A percentile compares a stretch with the other conserved stretches of the same genome.
Conservation (phyloP, 2,113 vertebrate species). For the Aepyceros melampus region DNA sequence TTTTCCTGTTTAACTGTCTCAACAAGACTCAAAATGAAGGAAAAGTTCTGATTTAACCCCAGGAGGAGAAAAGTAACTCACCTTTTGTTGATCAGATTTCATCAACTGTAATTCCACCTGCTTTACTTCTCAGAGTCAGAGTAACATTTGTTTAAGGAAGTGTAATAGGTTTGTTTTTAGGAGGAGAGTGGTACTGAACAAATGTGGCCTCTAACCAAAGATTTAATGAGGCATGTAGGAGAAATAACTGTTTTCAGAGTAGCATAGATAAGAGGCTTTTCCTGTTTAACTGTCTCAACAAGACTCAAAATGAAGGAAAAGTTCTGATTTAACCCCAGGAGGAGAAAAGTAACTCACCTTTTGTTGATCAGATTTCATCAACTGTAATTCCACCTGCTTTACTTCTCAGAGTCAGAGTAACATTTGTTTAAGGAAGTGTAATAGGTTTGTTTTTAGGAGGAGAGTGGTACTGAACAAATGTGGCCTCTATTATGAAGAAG, state of each 20-base stretch:
- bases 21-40: slow-evolving; percentile 28
- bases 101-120: background rate
- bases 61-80: slow-evolving; percentile 14
- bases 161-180: background rate
- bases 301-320: slow-evolving; percentile 24
- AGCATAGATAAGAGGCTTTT: slow-evolving; percentile 17
- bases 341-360: background rate
- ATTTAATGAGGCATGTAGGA: slow-evolving; percentile 40
- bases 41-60: background rate
- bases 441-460: background rate
- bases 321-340: slow-evolving; percentile 16
- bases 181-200: background rate
- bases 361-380: background rate
- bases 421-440: slow-evolving; percentile 15
- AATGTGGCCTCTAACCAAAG: background rate
- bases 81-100: background rate
- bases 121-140: slow-evolving; percentile 2
- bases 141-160: background rate
- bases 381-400: background rate
- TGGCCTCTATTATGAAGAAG: background rate
- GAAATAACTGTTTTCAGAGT: slow-evolving; percentile 32
- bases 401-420: background rate
- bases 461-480: background rate
- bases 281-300: slow-evolving; percentile 34
- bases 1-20: slow-evolving; percentile 43